Evolutionary conservation across 2,113 vertebrate species (phyloP).

Genomic region (Heptranchias perlo): DNA sequence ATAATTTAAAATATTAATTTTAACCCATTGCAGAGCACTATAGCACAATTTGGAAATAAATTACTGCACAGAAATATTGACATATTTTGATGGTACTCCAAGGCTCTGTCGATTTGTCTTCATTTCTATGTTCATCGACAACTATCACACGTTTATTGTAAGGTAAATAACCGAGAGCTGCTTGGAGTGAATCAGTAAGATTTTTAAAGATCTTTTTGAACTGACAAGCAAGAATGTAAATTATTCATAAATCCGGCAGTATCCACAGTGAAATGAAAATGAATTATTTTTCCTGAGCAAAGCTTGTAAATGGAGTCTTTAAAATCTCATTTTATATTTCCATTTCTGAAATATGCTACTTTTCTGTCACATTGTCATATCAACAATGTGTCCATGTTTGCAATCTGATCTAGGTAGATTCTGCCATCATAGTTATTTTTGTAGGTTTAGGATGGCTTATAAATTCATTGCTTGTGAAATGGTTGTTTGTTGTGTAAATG

Average conservation of each 20-base stretch:
- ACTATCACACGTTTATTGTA: constrained; percentile 2
- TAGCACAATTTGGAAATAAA: not conserved
- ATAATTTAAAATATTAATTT: not conserved
- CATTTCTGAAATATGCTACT: not conserved
- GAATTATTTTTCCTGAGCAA: constrained; percentile 29
- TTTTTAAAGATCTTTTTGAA: constrained; percentile 21
- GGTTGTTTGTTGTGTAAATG: not conserved
- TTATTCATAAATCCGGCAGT: constrained; percentile 36
- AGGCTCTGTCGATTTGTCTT: not conserved
- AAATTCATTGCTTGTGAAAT: not conserved
- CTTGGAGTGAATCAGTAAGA: not conserved
- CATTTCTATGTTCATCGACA: not conserved
- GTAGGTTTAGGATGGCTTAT: not conserved
- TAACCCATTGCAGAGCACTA: not conserved
- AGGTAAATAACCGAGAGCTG: constrained; percentile 22
- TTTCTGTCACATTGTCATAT: constrained; percentile 17
- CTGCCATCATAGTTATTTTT: constrained; percentile 26
- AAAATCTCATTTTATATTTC: constrained; percentile 18
- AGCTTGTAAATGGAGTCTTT: constrained; percentile 10
- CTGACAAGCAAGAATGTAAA: constrained; percentile 18
- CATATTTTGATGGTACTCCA: not conserved
- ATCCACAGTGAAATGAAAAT: constrained; percentile 32
- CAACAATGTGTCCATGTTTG: constrained; percentile 9
- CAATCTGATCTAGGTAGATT: constrained; percentile 10
- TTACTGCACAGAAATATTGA: not conserved